Evolutionary conservation across 2,888 invertebrate species (phyloP), one percentile per base, ranked within the genome.

Genomic region (Vandiemenella viatica): DNA sequence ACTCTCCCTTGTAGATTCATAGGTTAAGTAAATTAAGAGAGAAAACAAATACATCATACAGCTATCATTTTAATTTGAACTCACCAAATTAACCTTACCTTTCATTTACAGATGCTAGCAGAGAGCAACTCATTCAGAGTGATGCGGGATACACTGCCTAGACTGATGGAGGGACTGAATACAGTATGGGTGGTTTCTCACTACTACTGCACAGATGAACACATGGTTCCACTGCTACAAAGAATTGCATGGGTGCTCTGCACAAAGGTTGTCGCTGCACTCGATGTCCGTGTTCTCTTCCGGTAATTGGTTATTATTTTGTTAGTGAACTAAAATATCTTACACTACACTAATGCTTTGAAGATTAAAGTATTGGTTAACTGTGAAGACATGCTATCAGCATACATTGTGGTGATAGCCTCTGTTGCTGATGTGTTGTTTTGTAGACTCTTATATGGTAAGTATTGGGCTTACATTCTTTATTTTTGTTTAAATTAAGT

Each of bases 111-210:
- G 80, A 75, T 82, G 52, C 76, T 87, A 51, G 76, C 79, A 53
- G 77, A 78, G 50, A 75, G 79, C 23, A 74, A 77, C 0, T 77
- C 82, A 20, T 82, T 90, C 51, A 71, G 76, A 49, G 75, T 77
- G 62, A 80, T 90, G 17, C 74, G 75, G 10, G 79, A 84, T 37
- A 74, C 79, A 5, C 73, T 93, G 20, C 83, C 86, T 0, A 76
- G 80, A 49, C 67, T 92, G 53, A 83, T 90, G 70, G 84, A 88
- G 54, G 86, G 88, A 1, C 65, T 93, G 37, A 80, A 85, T 57
- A 83, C 92, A 74, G 83, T 92, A 60, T 93, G 93, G 93, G 83
- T 91, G 45, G 74, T 93, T 47, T 92, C 92, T 0, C 71, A 78
- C 45, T 87, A 89, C 59, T 93, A 86, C 63, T 80, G 85, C 52